Evolutionary conservation across 2,888 invertebrate genomes (phyloP).

Genomic region (Drosophila nr. perissopoda): DNA sequence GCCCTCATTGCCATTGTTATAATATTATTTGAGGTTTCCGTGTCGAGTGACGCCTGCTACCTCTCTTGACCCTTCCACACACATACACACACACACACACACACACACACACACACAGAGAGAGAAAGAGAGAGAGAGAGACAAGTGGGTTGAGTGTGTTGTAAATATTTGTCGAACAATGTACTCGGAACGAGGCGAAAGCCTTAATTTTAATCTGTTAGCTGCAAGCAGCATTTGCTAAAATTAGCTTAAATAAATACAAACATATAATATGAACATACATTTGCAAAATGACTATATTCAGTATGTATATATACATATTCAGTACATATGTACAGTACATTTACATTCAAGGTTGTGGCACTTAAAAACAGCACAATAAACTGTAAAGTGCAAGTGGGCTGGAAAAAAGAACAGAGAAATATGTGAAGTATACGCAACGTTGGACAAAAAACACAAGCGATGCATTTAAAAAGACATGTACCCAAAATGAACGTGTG

Average conservation of each 20-base stretch:
- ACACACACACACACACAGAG: too few relatives aligned
- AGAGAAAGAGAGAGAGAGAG: neutral
- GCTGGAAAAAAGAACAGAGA: constrained; percentile 21
- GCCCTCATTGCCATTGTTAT: neutral
- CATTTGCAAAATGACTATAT: constrained; percentile 1
- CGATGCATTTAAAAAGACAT: constrained; percentile 50
- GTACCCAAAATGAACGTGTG: constrained; percentile 13
- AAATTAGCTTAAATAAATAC: constrained; percentile 65
- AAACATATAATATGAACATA: constrained; percentile 21
- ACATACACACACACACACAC: constrained; percentile 1
- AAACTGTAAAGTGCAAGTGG: constrained; percentile 48
- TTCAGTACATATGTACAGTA: constrained; percentile 1
- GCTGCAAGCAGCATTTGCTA: constrained; percentile 7
- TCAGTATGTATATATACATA: neutral
- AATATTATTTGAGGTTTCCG: constrained; percentile 1
- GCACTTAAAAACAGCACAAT: constrained; percentile 39
- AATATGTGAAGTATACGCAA: constrained; percentile 64
- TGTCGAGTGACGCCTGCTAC: neutral
- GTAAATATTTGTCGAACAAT: constrained; percentile 57
- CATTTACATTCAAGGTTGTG: constrained; percentile 43
- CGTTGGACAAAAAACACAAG: constrained; percentile 62
- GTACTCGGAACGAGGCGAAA: constrained; percentile 20
- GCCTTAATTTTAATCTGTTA: constrained; percentile 1
- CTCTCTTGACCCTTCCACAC: constrained; percentile 20
- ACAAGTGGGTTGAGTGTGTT: constrained; percentile 58